Percentiles rank a stretch among this genome's conserved stretches.
Conservation (phyloP, 2,113 vertebrate species). For the Melanotaenia duboulayi region DNA sequence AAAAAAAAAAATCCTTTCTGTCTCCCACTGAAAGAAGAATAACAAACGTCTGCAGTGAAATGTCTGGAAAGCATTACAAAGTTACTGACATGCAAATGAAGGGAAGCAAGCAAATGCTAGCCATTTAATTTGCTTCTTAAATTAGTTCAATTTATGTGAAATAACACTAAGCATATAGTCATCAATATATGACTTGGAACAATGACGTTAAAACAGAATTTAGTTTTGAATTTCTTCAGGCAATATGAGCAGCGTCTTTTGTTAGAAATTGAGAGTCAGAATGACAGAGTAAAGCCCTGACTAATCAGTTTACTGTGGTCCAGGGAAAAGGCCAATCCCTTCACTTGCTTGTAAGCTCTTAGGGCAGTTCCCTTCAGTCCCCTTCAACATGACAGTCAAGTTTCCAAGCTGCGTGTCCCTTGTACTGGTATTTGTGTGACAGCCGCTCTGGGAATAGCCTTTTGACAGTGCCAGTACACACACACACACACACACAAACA, state of each 20-base stretch:
- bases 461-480: neutral
- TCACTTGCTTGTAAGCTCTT: constrained; percentile 28
- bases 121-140: constrained; percentile 23
- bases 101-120: constrained; percentile 21
- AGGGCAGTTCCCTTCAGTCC: constrained; percentile 42
- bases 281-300: constrained; percentile 34
- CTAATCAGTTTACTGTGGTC: constrained; percentile 50
- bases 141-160: constrained; percentile 38
- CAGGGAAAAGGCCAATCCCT: constrained; percentile 48
- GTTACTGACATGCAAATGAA: constrained; percentile 24
- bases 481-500: too few relatives aligned
- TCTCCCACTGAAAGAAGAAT: constrained; percentile 27
- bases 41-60: constrained; percentile 20
- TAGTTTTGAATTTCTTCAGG: constrained; percentile 16
- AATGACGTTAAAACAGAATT: constrained; percentile 2
- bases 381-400: constrained; percentile 50
- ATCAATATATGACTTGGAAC: constrained; percentile 34
- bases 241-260: constrained; percentile 25
- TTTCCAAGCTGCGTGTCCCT: constrained; percentile 36
- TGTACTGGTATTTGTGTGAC: constrained; percentile 39
- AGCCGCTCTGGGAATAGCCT: constrained; percentile 22
- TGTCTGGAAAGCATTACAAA: constrained; percentile 43
- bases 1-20: constrained; percentile 14
- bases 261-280: constrained; percentile 15
- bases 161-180: constrained; percentile 10